Percentiles rank a stretch among this genome's conserved stretches.
These are phyloP conservation scores for Pantherophis alleghaniensis DNA, from an alignment of 2,797 vertebrate genomes.

Conservation along the genomic window DNA sequence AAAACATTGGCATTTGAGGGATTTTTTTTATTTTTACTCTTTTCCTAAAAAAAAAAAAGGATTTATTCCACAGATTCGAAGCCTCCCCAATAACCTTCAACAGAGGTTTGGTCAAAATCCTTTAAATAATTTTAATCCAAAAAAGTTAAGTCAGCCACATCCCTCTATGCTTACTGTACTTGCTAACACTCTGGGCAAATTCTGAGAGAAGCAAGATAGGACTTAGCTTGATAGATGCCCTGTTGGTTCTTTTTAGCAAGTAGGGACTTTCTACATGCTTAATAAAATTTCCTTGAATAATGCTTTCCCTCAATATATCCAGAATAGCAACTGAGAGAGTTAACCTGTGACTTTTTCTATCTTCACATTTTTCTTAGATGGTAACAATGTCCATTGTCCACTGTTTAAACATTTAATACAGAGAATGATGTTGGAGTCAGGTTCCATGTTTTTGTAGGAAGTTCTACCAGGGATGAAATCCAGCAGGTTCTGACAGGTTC, in stretches of 20 bases:
- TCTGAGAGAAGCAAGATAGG: not conserved
- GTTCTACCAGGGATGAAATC: not conserved
- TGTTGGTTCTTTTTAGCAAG: not conserved
- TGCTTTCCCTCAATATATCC: not conserved
- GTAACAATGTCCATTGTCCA: not conserved
- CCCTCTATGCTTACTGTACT: not conserved
- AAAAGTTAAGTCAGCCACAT: not conserved
- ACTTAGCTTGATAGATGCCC: not conserved
- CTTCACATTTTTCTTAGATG: not conserved
- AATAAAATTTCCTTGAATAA: not conserved
- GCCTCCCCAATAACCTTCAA: not conserved
- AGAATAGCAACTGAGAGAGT: not conserved
- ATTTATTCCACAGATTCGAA: not conserved
- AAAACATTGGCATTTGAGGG: not conserved
- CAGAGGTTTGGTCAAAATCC: not conserved
- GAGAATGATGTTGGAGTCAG: not conserved
- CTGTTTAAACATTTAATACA: not conserved
- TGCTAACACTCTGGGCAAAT: not conserved
- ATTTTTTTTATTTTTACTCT: not conserved
- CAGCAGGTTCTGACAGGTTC: too few relatives aligned
- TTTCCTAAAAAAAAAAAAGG: not conserved
- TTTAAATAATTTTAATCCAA: not conserved
- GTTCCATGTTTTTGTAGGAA: not conserved
- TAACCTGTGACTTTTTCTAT: not conserved
- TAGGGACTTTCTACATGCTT: not conserved